Evolutionary conservation across 2,888 invertebrate species (phyloP), one percentile per base, ranked within the genome.

Genomic region (Pristionchus mayeri): DNA sequence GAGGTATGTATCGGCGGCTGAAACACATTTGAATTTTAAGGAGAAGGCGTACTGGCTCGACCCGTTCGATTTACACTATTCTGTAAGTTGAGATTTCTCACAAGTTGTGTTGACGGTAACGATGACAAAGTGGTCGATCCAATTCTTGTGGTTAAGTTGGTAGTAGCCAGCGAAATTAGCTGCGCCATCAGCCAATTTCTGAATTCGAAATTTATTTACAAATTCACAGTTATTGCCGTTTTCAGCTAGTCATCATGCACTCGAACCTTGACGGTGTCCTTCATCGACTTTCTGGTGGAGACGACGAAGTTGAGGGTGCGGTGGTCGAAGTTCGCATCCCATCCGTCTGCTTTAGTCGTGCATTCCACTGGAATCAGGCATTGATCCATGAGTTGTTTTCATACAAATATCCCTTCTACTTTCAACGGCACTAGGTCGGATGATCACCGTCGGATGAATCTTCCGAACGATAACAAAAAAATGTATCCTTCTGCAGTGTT

Each of bases 101-200:
- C 88, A 85, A 30, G 88, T 86, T 18, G 87, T 85, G 79, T 87
- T 89, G 71, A 86, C 87, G n/a, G 85, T 86, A 67, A 90, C 84
- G 34, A 91, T 44, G 63, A 86, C 86, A 88, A 88, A 91, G 24
- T 75, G 85, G 34, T 76, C 87, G 86, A 91, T 90, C 89, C 90
- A 91, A 21, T 80, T 87, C 60, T 85, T 84, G 9, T 86, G 86
- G 24, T 87, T 84, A 9, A 30, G 37, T 4, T 34, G 6, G 54
- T 75, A 84, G 37, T 84, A 50, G 1, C 84, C 54, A n/a, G 50
- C 71, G 27, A 71, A 84, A 21, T 13, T 37, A 3, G 37, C 37
- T 18, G 57, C 81, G 7, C 30, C 48, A 30, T 82, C 63, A 3
- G 81, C 81, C 1, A 82, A 30, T 44, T 30, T 24, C 81, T 82